Evolutionary conservation across 2,888 invertebrate species (phyloP), one percentile per base, ranked within the genome.

Genomic region (Dynastes tityus): DNA sequence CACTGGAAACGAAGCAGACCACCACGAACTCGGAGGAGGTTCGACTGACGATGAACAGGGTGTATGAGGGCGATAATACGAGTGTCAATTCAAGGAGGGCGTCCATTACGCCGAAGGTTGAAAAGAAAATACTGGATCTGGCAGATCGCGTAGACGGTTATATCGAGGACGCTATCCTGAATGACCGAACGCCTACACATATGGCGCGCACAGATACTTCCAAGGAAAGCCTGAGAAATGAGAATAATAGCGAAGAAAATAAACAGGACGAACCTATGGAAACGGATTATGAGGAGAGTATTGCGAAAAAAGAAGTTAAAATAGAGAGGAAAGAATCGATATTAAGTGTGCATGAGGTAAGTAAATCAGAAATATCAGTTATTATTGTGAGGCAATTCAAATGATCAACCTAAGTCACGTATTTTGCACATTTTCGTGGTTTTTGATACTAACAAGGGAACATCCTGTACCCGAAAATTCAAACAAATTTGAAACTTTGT

Each of bases 151-250:
- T 79, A 5, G 79, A 79, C 51, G 63, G 71, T 4, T 79, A 77
- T 49, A 79, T 79, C 9, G 79, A 79, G 37, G 81, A 79, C 55
- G 74, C 77, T 67, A 81, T 80, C 74, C 74, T 68, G 55, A 74
- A 77, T n/a, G 80, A 80, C 58, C 80, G 78, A 16, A 80, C 80
- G 29, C 79, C 81, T 68, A 81, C 82, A 11, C 84, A 83, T 71
- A 85, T 85, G 32, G 84, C 84, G 13, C 84, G 84, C 80, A 83
- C 82, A 53, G 83, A 83, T 40, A 82, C 81, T 49, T 70, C 83
- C 78, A 82, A 81, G 16, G 63, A 75, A 9, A 85, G 85, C 40
- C 55, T 65, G 29, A 67, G 76, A 27, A 68, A 58, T 13, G 65
- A 49, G 58, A 63, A 77, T 55, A 58, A 64, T 16, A 55, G 45